A percentile compares a stretch with the other conserved stretches of the same genome.
These are phyloP conservation scores for Nestor notabilis DNA, from an alignment of 2,113 vertebrate species.

Conservation along the genomic window DNA sequence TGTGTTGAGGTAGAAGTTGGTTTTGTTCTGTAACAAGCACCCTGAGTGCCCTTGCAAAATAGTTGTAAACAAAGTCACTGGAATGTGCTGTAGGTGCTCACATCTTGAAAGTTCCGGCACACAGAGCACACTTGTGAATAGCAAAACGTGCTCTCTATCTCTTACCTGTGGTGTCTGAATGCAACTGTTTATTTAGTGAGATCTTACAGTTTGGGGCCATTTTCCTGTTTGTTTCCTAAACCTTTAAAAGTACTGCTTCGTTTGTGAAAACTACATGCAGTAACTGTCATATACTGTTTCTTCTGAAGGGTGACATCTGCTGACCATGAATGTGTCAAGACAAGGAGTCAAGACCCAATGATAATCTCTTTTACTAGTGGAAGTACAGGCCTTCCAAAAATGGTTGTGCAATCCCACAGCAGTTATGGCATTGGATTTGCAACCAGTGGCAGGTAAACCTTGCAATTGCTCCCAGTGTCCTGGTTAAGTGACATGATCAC, in stretches of 20 bases:
- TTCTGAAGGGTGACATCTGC: constrained; percentile 72
- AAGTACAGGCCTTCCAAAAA: constrained; percentile 83
- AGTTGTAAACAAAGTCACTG: background rate
- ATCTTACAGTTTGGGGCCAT: background rate
- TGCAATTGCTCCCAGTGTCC: background rate
- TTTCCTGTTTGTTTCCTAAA: background rate
- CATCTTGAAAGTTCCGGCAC: background rate
- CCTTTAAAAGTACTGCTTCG: background rate
- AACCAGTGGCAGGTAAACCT: constrained; percentile 74
- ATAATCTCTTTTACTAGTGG: constrained; percentile 85
- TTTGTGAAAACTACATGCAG: background rate
- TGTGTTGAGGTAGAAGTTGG: background rate
- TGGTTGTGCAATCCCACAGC: constrained; percentile 81
- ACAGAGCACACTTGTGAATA: background rate
- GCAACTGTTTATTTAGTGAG: background rate
- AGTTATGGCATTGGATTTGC: constrained; percentile 81
- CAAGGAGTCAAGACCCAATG: constrained; percentile 75
- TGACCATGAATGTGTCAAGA: constrained; percentile 75
- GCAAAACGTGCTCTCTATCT: background rate
- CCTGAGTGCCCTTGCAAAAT: background rate
- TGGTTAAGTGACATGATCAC: background rate
- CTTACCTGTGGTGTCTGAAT: background rate
- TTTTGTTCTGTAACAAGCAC: background rate
- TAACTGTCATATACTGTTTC: background rate
- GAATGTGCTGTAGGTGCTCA: background rate